phyloP scores from a whole-genome alignment of 2,797 vertebrate genomes.

The Aulostomus chinensis region DNA sequence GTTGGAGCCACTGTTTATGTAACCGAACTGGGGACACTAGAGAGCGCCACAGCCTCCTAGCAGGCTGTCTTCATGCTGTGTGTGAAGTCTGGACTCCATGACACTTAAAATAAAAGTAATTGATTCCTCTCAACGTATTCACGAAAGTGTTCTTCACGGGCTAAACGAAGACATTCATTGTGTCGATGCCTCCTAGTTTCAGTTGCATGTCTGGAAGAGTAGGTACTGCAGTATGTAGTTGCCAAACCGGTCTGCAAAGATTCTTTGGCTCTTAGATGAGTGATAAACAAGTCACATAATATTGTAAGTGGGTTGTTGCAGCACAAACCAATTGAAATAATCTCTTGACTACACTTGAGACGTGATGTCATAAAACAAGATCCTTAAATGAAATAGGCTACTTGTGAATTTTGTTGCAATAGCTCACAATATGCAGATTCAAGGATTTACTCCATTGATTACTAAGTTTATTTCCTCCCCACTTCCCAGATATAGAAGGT shows the following conservation, averaged over 20 bases:
- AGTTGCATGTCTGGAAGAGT: conserved; percentile 37
- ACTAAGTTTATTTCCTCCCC: no score
- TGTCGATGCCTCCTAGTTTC: conserved; percentile 31
- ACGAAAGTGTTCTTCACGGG: background rate
- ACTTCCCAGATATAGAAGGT: no score
- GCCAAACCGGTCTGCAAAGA: conserved; percentile 68
- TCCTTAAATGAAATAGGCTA: no score
- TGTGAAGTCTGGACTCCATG: conserved; percentile 19
- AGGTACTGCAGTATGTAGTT: conserved; percentile 41
- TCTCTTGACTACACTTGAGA: no score
- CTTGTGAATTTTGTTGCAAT: no score
- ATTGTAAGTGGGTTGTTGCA: background rate
- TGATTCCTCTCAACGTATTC: background rate
- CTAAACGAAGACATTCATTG: no score
- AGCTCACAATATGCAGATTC: no score
- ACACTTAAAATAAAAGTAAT: conserved; percentile 1
- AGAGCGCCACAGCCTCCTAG: conserved; percentile 77
- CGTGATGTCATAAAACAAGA: no score
- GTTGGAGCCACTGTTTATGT: conserved; percentile 61
- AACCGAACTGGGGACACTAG: conserved; percentile 75
- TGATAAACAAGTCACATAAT: conserved; percentile 39
- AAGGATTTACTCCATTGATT: no score
- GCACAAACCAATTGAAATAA: no score
- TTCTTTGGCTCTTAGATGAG: conserved; percentile 25
- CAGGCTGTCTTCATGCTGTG: conserved; percentile 39